A percentile compares a stretch with the other conserved stretches of the same genome.
These are phyloP conservation scores for Hirtodrosophila trivittata DNA, from an alignment of 2,888 invertebrate genomes.

Conservation along the genomic window DNA sequence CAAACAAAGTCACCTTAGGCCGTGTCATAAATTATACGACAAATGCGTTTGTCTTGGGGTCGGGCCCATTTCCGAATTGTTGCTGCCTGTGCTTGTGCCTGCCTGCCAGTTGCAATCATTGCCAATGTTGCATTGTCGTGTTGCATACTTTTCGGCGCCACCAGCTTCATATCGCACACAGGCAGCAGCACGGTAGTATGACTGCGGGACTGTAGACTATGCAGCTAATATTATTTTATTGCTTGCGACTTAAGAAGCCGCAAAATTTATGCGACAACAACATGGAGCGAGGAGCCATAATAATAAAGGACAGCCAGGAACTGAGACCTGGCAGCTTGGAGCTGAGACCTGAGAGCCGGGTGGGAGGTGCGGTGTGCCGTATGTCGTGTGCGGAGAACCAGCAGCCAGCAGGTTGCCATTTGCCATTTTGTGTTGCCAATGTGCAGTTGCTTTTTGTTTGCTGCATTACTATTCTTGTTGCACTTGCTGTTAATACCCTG, in stretches of 20 bases:
- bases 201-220: conserved; percentile 46
- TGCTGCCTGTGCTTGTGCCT: conserved; percentile 18
- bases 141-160: conserved; percentile 71
- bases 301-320: conserved; percentile 71
- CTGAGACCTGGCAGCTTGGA: neutral
- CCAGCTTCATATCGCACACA: conserved; percentile 1
- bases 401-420: conserved; percentile 57
- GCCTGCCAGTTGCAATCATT: conserved; percentile 72
- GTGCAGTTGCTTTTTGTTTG: conserved; percentile 48
- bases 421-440: conserved; percentile 61
- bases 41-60: conserved; percentile 74
- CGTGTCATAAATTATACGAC: conserved; percentile 75
- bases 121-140: conserved; percentile 71
- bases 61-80: conserved; percentile 49
- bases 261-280: conserved; percentile 81
- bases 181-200: neutral
- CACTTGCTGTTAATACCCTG: conserved; percentile 34
- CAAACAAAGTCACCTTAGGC: conserved; percentile 46
- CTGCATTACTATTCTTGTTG: conserved; percentile 43
- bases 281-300: conserved; percentile 62
- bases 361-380: too few species aligned
- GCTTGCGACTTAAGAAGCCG: conserved; percentile 80
- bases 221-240: conserved; percentile 81
- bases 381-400: neutral
- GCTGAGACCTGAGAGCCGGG: too few species aligned